Evolutionary conservation across 2,113 vertebrate genomes (phyloP), one percentile per base, ranked within the genome.

Genomic region (Anoura caudifer): DNA sequence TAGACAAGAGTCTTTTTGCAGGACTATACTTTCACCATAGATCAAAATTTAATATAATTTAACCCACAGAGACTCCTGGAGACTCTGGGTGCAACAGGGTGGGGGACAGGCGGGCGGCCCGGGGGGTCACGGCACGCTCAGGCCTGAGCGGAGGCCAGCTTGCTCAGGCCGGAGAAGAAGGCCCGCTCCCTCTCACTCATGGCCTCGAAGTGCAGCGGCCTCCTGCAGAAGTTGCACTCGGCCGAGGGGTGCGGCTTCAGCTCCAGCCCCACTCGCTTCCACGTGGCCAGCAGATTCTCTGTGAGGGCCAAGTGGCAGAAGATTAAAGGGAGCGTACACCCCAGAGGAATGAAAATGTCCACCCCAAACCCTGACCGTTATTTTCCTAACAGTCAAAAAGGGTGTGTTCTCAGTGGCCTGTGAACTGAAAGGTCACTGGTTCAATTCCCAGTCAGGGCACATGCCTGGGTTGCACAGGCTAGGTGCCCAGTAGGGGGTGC

Each of bases 131-230:
- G 7, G 28, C 38, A 31, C 47, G 20, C 94, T 99, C 98, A 99
- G 87, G 99, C 99, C 87, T 98, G 98, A 93, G 98, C 99, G 22
- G 99, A 99, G 28, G 99, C 98, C 8, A 99, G 96, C 95, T 99
- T 99, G 98, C 99, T 99, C 97, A 99, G 98, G 96, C 99, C 99
- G 2, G 97, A 99, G 98, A 99, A 99, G 98, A 99, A 99, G 54
- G 99, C 99, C 88, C 98, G 99, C 96, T 99, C 99, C n/a, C 99
- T 91, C 63, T 99, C 99, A 19, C 99, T 99, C 99, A 99, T 99
- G 96, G 99, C 91, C 98, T 99, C 99, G 19, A 99, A 99, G 91
- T 99, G 99, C n/a, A 99, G 98, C 0, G 99, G 99, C 97, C 99
- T 98, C 93, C 99, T 98, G 95, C 99, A 99, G 98, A 99, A 99